Conservation (phyloP, 2,797 vertebrate species). For the Microctenopoma lineatum region DNA sequence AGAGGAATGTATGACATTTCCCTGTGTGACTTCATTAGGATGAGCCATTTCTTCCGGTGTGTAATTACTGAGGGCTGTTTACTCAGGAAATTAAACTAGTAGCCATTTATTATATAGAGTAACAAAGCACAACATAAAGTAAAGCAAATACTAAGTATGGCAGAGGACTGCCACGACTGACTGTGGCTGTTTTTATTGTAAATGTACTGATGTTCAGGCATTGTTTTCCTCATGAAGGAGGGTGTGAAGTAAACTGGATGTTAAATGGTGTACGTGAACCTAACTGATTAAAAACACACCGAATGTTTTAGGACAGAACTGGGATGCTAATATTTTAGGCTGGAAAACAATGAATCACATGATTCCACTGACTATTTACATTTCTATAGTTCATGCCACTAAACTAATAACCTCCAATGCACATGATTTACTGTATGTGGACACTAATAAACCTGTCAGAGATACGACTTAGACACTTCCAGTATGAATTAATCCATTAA, state of each 20-base stretch:
- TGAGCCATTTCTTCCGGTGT: constrained; percentile 63
- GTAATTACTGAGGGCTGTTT: constrained; percentile 66
- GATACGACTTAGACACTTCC: background rate
- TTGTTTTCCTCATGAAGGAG: constrained; percentile 9
- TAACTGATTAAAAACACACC: constrained; percentile 7
- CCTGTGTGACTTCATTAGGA: constrained; percentile 64
- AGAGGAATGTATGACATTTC: constrained; percentile 60
- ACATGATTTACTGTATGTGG: background rate
- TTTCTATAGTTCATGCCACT: background rate
- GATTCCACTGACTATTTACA: constrained; percentile 5
- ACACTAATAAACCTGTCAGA: background rate
- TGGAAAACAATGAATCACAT: background rate
- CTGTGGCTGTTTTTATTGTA: constrained; percentile 15
- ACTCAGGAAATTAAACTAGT: constrained; percentile 66
- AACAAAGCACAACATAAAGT: constrained; percentile 33
- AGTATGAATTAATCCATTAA: background rate
- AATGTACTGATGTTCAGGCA: background rate
- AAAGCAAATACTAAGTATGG: constrained; percentile 29
- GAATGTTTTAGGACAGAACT: background rate
- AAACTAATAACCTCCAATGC: background rate
- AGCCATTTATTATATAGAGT: constrained; percentile 50
- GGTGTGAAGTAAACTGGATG: background rate
- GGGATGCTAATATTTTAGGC: background rate
- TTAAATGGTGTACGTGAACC: constrained; percentile 2
- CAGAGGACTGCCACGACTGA: constrained; percentile 1